Base-by-base conservation (phyloP, 2,113 vertebrate genomes). In the Oncorhynchus kisutch region DNA sequence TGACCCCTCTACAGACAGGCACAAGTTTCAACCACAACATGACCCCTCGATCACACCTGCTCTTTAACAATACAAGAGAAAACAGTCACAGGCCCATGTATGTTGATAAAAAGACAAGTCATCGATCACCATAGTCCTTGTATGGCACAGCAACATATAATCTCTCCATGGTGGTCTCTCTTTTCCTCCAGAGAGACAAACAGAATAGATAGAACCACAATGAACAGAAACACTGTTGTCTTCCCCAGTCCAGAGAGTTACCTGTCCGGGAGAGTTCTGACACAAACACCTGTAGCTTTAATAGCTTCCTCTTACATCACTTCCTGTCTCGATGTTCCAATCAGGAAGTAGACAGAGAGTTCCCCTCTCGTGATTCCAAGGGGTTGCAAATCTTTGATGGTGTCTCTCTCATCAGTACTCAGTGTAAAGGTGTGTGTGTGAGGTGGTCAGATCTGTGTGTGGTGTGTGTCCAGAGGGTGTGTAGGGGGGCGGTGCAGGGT, bases 401-500 rank as follows among this genome's bases (percentile, higher is more conserved):
- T 71, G 54, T 16, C 25, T 25, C 25, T 25, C 72, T 67, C 60
- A 65, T 81, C 72, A 80, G 78, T 84, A 76, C 73, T 70, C 66
- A 70, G 77, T 70, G 77, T 73, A 34, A 86, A 80, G 73, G 82
- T 94, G 91, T 73, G 91, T 93, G 91, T 84, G 25, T 2, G n/a
- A 2, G 57, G 69, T 11, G 18, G 7, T 94, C 90, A 94, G 87
- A 94, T 94, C 86, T 93, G 92, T 6, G 93, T 94, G 88, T 95
- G 94, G 82, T 94, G 91, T 73, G 81, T 93, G 92, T 84, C 93
- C 92, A 0, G 92, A 85, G 0, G 94, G 92, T 4, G 93, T 94
- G 86, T 95, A 95, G 1, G 80, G 94, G 54, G 92, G 96, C 7
- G 87, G 93, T 0, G 84, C 93, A 0, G 93, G 95, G 83, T 88